Evolutionary conservation across 2,888 invertebrate genomes (phyloP), one percentile per base, ranked within the genome.

Genomic region (Trichopria drosophilae): DNA sequence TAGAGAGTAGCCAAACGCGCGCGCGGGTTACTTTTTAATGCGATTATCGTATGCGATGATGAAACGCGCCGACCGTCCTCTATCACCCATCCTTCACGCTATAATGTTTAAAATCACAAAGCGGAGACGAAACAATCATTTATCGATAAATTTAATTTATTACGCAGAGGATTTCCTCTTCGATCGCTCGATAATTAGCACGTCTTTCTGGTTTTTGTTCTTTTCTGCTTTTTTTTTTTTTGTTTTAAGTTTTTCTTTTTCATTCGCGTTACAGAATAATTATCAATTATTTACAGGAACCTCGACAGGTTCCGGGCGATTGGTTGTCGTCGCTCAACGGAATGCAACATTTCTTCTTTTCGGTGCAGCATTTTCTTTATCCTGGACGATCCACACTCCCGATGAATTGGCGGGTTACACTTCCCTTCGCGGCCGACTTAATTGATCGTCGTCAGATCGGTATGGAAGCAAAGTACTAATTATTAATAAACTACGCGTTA

Each of bases 71-170:
- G n/a, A n/a, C n/a, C n/a, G n/a, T n/a, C n/a, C 24, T 24, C 24
- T 24, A 10, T 24, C 6, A 24, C 10, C 10, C 10, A 9, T 10
- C 7, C 24, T 24, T 24, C 26, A 55, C 29, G 52, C 51, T 47
- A 60, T 61, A 56, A 60, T 60, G 62, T 61, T 62, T 63, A 66
- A n/a, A 64, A 69, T 66, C 64, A 67, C 62, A 66, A 68, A 68
- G 68, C 67, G 59, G 60, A 69, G 65, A 66, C 65, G 62, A 62
- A 64, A 66, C 64, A 62, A 60, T 64, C 52, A 58, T 60, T n/a
- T 58, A 57, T 51, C 54, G 41, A 53, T 55, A 43, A 45, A 49
- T 47, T 36, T 47, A 44, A 45, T 35, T 32, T 45, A 12, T 48
- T 48, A 43, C 23, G n/a, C n/a, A n/a, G n/a, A n/a, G n/a, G n/a